phyloP scores from a whole-genome alignment of 2,797 vertebrate genomes.

The Scyliorhinus canicula region DNA sequence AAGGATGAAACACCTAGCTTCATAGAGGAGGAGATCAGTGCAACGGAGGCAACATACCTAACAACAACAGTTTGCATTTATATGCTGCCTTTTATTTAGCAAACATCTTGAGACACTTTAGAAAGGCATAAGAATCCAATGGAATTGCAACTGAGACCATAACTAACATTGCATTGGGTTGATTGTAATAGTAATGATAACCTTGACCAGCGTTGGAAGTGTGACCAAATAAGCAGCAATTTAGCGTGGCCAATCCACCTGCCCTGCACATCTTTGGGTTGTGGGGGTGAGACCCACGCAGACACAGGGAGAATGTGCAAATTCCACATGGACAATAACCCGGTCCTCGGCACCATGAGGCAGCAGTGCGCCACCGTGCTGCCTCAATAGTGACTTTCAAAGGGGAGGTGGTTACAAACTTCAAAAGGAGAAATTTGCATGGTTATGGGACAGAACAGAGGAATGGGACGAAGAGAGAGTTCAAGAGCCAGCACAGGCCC shows the following conservation, averaged over 20 bases:
- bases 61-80: background rate
- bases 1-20: background rate
- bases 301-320: too few species aligned
- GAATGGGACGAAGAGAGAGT: background rate
- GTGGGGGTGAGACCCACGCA: too few species aligned
- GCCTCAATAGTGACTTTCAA: background rate
- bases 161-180: background rate
- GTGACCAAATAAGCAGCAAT: too few species aligned
- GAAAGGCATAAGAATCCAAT: background rate
- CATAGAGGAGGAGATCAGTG: background rate
- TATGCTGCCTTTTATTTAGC: background rate
- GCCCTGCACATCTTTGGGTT: too few species aligned
- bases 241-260: too few species aligned
- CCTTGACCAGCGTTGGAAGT: background rate
- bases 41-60: background rate
- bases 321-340: too few species aligned
- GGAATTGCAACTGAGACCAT: background rate
- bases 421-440: background rate
- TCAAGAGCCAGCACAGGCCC: too few species aligned
- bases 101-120: background rate
- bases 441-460: background rate
- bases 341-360: too few species aligned
- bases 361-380: too few species aligned
- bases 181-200: background rate
- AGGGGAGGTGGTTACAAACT: background rate